phyloP scores from a whole-genome alignment of 1,140 invertebrate genomes.

The Drosophila pallidifrons region DNA sequence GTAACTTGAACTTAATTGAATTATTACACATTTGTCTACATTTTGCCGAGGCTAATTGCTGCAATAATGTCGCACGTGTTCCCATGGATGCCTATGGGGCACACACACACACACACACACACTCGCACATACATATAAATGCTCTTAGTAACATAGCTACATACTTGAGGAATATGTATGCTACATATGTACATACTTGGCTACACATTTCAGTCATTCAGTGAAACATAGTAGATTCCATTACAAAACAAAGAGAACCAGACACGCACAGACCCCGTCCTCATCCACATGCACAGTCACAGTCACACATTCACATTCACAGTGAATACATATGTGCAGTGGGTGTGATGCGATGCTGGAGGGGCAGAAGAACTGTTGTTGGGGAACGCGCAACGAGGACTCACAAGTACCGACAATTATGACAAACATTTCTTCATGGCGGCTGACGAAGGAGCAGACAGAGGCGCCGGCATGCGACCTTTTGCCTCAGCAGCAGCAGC shows the following conservation, averaged over 20 bases:
- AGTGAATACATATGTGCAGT: not conserved
- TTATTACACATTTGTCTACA: constrained; percentile 79
- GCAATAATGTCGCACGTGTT: constrained; percentile 80
- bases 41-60: constrained; percentile 74
- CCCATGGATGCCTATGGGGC: constrained; percentile 27
- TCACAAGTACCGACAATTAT: constrained; percentile 78
- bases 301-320: not conserved
- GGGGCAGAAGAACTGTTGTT: too few species aligned
- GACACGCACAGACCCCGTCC: constrained; percentile 1
- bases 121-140: not conserved
- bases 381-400: not conserved
- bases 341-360: constrained; percentile 4
- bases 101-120: constrained; percentile 4
- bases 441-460: constrained; percentile 8
- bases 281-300: not conserved
- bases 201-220: constrained; percentile 62
- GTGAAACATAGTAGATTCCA: constrained; percentile 53
- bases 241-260: constrained; percentile 61
- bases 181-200: constrained; percentile 9
- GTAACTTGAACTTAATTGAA: constrained; percentile 81
- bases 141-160: too few species aligned
- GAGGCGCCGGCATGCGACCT: constrained; percentile 56
- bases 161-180: constrained; percentile 2
- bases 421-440: constrained; percentile 70
- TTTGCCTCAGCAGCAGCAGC: constrained; percentile 58